Base-by-base conservation (phyloP, 1,140 invertebrate genomes). In the Drosophila melanica region DNA sequence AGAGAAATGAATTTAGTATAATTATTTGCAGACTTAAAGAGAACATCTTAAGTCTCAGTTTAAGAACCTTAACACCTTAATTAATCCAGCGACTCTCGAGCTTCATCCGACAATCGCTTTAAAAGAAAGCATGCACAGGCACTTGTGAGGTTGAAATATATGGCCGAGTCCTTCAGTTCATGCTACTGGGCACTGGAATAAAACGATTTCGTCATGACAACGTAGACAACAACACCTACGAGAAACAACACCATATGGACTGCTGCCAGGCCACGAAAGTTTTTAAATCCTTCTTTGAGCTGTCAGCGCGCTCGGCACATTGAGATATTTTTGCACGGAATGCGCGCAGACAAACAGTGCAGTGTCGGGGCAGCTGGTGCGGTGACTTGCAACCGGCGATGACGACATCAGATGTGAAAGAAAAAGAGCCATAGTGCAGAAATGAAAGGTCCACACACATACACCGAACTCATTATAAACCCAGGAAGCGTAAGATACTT, bases 391-490 rank as follows among this genome's bases (percentile, higher is more conserved):
- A 37, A 18, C 10, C 51, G 12, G 14, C 51, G 37, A 16, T 59
- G 63, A 47, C 60, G 48, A 50, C 79, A 68, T 72, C 69, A 75
- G 66, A 62, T 50, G 63, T 57, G 63, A 53, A 41, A 47, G 58
- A 74, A 58, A 63, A 14, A 57, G 70, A 63, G 45, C 18, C 45
- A 58, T 50, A 58, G 53, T 53, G 35, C 23, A 50, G 42, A 57
- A 71, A 65, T 57, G 39, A 66, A 66, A 67, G 63, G 69, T 67
- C 69, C 69, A 67, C 63, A 59, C 69, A 67, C 63, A 59, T 72
- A 53, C 63, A 72, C 47, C 73, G 50, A 84, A 85, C 81, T 84
- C 81, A 84, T 84, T 84, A 84, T 77, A 81, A 84, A 81, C 73
- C 73, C 58, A 80, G 68, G 73, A 78, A 69, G 68, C 35, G 68